Base-by-base conservation (phyloP, 2,113 vertebrate genomes). In the Oriolus oriolus region DNA sequence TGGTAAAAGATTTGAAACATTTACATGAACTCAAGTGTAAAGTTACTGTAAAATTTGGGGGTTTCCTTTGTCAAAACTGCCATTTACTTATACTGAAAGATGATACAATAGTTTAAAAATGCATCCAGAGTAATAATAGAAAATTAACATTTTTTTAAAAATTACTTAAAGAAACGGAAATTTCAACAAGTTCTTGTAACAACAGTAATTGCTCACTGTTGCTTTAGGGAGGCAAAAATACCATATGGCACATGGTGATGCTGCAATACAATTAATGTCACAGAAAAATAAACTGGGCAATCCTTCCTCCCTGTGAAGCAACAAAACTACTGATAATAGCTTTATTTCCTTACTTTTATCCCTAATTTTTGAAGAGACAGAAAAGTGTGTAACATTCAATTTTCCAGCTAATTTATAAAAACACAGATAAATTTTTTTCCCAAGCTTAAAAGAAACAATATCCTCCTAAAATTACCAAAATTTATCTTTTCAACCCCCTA, bases 31-130 rank as follows among this genome's bases (percentile, higher is more conserved):
- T 87, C 37, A 49, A 83, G 10, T 7, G 3, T 24, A 41, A 83
- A 17, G 19, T 39, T 30, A 33, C 11, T 27, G 1, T 7, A 76
- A 69, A 33, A 76, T 41, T 0, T 65, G 2, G 1, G 18, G 1
- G 22, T 56, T 90, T 68, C 8, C 20, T 64, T 35, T 60, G 12
- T 16, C 16, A 57, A 77, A 77, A 83, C 16, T 22, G 16, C 5
- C 28, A 41, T 35, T 65, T n/a, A 22, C 42, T 84, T 45, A 70
- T 35, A 75, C 9, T 73, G 42, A 39, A 82, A 59, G 20, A 61
- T 35, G 39, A 64, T 10, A 20, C 0, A 56, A 50, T 4, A 8
- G 9, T 47, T 76, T 64, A 45, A 49, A 89, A 79, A 64, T 28
- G 18, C 0, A 73, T 57, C 39, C 10, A 53, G 30, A 60, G 4